A percentile compares a stretch with the other conserved stretches of the same genome.
These are phyloP conservation scores for Oryzias javanicus DNA, from an alignment of 2,113 vertebrate genomes.

Conservation along the genomic window DNA sequence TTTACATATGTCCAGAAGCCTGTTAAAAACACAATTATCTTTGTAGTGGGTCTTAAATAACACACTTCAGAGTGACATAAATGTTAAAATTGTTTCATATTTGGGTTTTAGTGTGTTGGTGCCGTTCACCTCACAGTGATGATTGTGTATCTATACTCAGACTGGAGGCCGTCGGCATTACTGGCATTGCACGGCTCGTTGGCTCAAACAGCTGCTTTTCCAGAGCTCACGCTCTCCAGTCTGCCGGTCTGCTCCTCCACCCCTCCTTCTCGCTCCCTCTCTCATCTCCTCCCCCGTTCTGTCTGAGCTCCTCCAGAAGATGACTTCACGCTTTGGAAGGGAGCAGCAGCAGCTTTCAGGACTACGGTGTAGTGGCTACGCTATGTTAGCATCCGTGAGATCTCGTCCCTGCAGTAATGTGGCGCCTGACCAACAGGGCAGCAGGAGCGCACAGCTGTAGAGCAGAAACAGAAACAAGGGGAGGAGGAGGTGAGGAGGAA, in stretches of 20 bases:
- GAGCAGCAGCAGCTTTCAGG: constrained; percentile 43
- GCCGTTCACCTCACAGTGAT: constrained; percentile 9
- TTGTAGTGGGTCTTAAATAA: too few species aligned
- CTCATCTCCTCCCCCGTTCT: constrained; percentile 25
- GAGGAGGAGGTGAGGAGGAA: constrained; percentile 22
- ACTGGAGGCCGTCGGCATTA: constrained; percentile 85
- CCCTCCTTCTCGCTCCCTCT: constrained; percentile 14
- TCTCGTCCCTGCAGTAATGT: constrained; percentile 33
- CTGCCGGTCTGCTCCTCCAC: constrained; percentile 60
- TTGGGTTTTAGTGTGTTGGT: constrained; percentile 17
- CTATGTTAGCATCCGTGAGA: constrained; percentile 52
- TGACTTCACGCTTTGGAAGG: constrained; percentile 72
- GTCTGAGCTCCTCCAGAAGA: constrained; percentile 59
- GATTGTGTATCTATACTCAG: constrained; percentile 85
- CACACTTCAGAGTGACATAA: constrained; percentile 19
- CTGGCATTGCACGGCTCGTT: constrained; percentile 88
- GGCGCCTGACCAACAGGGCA: constrained; percentile 33
- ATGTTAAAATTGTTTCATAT: constrained; percentile 41
- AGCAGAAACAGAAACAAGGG: constrained; percentile 24
- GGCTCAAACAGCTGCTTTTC: constrained; percentile 92
- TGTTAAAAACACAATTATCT: too few species aligned
- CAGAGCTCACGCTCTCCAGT: constrained; percentile 79
- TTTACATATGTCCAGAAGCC: too few species aligned
- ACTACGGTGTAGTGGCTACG: constrained; percentile 29
- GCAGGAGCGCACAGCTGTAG: constrained; percentile 37